A percentile compares a stretch with the other conserved stretches of the same genome.
Evolutionary conservation across 2,113 vertebrate genomes (phyloP).

Genomic region (Myiozetetes cayanensis): DNA sequence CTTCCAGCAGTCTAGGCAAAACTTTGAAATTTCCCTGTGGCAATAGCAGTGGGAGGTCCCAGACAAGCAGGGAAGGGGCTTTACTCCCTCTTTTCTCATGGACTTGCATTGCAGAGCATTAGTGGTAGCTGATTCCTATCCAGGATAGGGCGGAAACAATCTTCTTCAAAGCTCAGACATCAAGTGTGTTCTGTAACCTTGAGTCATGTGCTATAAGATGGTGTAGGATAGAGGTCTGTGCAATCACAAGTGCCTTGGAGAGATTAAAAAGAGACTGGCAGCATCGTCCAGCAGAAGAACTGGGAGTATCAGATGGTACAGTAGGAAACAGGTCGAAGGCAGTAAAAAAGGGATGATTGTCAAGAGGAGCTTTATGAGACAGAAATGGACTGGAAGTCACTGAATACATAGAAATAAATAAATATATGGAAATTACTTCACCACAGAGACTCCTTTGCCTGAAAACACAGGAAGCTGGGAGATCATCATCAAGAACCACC

Average conservation of each 20-base stretch:
- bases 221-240: not conserved
- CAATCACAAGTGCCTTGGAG: not conserved
- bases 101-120: not conserved
- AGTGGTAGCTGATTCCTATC: conserved; percentile 5
- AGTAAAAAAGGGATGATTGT: not conserved
- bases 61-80: conserved; percentile 38
- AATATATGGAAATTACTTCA: not conserved
- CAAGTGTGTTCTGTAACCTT: not conserved
- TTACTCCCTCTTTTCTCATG: not conserved
- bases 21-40: conserved; percentile 42
- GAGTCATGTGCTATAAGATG: not conserved
- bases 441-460: not conserved
- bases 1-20: conserved; percentile 55
- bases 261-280: not conserved
- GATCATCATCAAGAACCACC: not conserved
- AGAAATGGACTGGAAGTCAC: not conserved
- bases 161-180: not conserved
- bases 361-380: not conserved
- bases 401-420: not conserved
- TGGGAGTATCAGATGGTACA: not conserved
- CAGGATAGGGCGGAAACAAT: not conserved
- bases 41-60: conserved; percentile 59
- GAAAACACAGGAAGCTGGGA: not conserved
- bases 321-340: not conserved
- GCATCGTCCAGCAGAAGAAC: not conserved